phyloP scores from a whole-genome alignment of 2,113 vertebrate genomes.

The Sander vitreus region DNA sequence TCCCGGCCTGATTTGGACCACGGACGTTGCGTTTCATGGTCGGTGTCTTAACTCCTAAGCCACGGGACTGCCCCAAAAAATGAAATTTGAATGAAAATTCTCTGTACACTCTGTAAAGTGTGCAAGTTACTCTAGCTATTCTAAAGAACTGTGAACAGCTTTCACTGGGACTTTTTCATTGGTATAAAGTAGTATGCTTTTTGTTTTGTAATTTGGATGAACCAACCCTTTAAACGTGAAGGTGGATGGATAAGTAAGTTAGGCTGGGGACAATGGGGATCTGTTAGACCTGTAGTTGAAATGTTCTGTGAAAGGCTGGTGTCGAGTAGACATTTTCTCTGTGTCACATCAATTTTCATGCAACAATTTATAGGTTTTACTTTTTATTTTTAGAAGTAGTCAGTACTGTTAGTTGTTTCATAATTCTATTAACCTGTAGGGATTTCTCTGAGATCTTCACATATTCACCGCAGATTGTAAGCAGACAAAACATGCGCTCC shows the following conservation, averaged over 20 bases:
- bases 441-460: constrained; percentile 11
- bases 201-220: background rate
- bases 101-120: background rate
- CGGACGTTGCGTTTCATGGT: background rate
- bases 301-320: background rate
- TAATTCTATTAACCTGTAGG: constrained; percentile 10
- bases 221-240: background rate
- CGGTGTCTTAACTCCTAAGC: background rate
- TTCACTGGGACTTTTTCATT: background rate
- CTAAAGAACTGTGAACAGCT: background rate
- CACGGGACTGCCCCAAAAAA: background rate
- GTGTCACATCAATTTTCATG: background rate
- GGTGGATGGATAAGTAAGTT: background rate
- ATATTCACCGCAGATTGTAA: constrained; percentile 20
- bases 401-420: background rate
- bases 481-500: constrained; percentile 39
- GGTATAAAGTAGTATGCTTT: background rate
- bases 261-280: background rate
- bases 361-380: constrained; percentile 3
- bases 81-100: background rate
- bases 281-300: background rate
- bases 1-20: background rate
- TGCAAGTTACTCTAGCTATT: background rate
- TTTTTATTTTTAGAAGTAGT: background rate
- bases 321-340: background rate